Percentiles rank a stretch among this genome's conserved stretches.
phyloP scores from a whole-genome alignment of 2,888 invertebrate species.

The Panzeria rudis region DNA sequence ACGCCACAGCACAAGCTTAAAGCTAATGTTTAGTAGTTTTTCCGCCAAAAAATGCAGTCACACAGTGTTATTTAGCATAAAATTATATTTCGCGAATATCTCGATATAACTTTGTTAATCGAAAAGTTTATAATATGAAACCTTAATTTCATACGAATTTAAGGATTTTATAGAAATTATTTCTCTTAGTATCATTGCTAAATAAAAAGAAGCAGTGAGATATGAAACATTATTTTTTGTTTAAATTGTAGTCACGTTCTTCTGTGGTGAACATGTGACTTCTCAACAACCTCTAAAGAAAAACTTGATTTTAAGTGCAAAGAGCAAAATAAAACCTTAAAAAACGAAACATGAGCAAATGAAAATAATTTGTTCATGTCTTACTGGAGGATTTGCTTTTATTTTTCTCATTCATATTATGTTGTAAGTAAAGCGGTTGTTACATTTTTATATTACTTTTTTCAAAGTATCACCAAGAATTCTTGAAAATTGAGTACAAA shows the following conservation, averaged over 20 bases:
- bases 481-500: slow-evolving; percentile 9
- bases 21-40: too few relatives aligned
- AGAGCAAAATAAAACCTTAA: not conserved
- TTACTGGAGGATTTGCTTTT: slow-evolving; percentile 10
- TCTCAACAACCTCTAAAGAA: slow-evolving; percentile 49
- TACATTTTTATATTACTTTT: slow-evolving; percentile 41
- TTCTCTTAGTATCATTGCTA: slow-evolving; percentile 9
- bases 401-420: not conserved
- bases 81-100: too few relatives aligned
- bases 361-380: slow-evolving; percentile 54
- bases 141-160: too few relatives aligned
- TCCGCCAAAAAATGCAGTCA: too few relatives aligned
- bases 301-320: slow-evolving; percentile 21
- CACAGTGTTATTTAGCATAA: too few relatives aligned
- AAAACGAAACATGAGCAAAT: slow-evolving; percentile 51
- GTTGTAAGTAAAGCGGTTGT: slow-evolving; percentile 38
- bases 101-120: too few relatives aligned
- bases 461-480: slow-evolving; percentile 1
- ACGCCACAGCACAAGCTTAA: too few relatives aligned
- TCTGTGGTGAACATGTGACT: slow-evolving; percentile 65
- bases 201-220: slow-evolving; percentile 10
- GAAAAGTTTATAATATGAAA: too few relatives aligned
- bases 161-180: not conserved
- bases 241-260: slow-evolving; percentile 68
- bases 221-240: slow-evolving; percentile 30